Conservation (phyloP, 1,140 invertebrate genomes). For the Acromyrmex echinatior region DNA sequence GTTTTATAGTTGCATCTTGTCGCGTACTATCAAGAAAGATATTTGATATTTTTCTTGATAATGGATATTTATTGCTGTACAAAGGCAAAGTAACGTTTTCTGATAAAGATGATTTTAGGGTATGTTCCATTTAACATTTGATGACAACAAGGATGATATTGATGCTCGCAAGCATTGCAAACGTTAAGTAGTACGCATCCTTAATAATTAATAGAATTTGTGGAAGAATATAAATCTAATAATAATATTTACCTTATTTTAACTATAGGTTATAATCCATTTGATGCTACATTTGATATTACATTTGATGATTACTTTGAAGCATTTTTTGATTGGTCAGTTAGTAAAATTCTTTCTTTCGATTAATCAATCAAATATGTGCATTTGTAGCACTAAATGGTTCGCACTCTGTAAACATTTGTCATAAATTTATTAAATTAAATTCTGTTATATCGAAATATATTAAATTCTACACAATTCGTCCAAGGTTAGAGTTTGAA, state of each 20-base stretch:
- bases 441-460: constrained; percentile 21
- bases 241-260: constrained; percentile 18
- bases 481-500: not conserved
- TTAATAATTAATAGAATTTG: not conserved
- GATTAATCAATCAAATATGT: too few relatives aligned
- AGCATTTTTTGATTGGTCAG: too few relatives aligned
- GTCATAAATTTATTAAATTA: not conserved
- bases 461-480: not conserved
- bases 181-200: too few relatives aligned
- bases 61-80: not conserved
- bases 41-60: constrained; percentile 12
- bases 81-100: not conserved
- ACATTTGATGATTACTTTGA: too few relatives aligned
- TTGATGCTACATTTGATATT: too few relatives aligned
- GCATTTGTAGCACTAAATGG: too few relatives aligned
- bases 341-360: too few relatives aligned
- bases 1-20: not conserved
- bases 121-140: too few relatives aligned
- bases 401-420: too few relatives aligned
- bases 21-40: not conserved
- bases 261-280: not conserved
- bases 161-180: too few relatives aligned
- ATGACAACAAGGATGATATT: too few relatives aligned
- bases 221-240: constrained; percentile 1
- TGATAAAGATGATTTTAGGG: not conserved